phyloP scores from a whole-genome alignment of 53 echinoderm and acorn worm genomes.

The Glandiceps talaboti region DNA sequence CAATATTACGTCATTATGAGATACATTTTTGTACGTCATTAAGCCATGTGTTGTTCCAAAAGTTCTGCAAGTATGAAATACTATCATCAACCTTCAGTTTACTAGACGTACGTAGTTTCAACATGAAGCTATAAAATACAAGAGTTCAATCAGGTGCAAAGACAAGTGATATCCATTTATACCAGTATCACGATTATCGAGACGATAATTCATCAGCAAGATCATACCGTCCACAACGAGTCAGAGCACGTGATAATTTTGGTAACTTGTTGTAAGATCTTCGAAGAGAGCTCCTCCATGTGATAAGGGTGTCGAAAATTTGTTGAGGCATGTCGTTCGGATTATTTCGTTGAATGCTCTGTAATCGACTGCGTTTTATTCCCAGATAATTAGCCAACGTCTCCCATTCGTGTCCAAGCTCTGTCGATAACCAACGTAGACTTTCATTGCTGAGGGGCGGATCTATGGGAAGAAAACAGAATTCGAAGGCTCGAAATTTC shows the following conservation, averaged over 20 bases:
- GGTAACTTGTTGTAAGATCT: conserved; percentile 71
- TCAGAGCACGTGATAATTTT: conserved; percentile 46
- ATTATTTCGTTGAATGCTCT: conserved; percentile 85
- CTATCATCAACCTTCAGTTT: too few species aligned
- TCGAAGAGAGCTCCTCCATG: conserved; percentile 79
- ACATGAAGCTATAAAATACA: too few species aligned
- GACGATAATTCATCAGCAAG: conserved; percentile 75
- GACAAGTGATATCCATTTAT: too few species aligned
- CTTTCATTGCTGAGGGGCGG: conserved; percentile 47
- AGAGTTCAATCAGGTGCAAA: too few species aligned
- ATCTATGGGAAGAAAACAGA: not conserved
- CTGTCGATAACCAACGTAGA: conserved; percentile 66
- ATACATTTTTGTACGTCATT: too few species aligned
- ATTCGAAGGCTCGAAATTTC: too few species aligned
- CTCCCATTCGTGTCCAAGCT: conserved; percentile 91
- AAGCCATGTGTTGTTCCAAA: too few species aligned
- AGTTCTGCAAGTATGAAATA: too few species aligned
- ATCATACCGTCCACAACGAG: conserved; percentile 76
- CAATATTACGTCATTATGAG: too few species aligned
- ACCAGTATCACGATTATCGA: conserved; percentile 35
- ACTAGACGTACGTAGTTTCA: too few species aligned
- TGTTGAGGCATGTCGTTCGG: conserved; percentile 40
- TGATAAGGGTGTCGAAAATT: conserved; percentile 64
- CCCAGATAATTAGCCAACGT: conserved; percentile 51
- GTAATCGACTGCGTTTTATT: conserved; percentile 70